Evolutionary conservation across 2,113 vertebrate species (phyloP).

Genomic region (Thymallus thymallus): DNA sequence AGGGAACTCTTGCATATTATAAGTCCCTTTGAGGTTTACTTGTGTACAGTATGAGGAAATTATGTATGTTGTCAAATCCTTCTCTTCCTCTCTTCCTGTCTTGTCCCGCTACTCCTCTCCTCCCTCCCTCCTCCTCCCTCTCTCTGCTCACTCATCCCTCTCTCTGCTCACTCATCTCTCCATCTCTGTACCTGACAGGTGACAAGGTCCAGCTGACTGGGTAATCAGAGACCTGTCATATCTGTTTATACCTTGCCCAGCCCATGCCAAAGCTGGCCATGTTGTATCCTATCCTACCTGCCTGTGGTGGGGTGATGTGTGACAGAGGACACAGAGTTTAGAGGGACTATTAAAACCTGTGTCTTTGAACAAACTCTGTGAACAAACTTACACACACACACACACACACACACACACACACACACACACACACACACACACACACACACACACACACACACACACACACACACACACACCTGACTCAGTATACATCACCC

Average conservation of each 20-base stretch:
- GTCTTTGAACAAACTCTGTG: constrained; percentile 71
- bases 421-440: constrained; percentile 24
- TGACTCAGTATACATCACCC: constrained; percentile 77
- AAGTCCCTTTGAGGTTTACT: background rate
- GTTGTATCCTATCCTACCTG: constrained; percentile 59
- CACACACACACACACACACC: constrained; percentile 17
- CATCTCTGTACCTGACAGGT: constrained; percentile 93
- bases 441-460: background rate
- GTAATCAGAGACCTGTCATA: constrained; percentile 98
- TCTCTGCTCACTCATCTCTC: constrained; percentile 76
- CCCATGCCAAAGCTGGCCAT: constrained; percentile 40
- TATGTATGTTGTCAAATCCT: background rate
- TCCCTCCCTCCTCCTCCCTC: constrained; percentile 18
- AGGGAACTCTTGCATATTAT: background rate
- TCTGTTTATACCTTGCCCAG: constrained; percentile 90
- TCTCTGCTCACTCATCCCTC: constrained; percentile 9
- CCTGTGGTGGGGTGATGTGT: constrained; percentile 68
- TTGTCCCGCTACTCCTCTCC: too few species aligned
- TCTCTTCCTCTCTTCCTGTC: too few species aligned
- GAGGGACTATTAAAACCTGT: constrained; percentile 45
- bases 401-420: constrained; percentile 25
- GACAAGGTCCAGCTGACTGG: constrained; percentile 94
- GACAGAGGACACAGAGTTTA: constrained; percentile 61
- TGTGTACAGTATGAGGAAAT: background rate
- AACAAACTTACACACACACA: background rate